A percentile compares a stretch with the other conserved stretches of the same genome.
Conservation (phyloP, 2,888 invertebrate species). For the Exocentrus adspersus region DNA sequence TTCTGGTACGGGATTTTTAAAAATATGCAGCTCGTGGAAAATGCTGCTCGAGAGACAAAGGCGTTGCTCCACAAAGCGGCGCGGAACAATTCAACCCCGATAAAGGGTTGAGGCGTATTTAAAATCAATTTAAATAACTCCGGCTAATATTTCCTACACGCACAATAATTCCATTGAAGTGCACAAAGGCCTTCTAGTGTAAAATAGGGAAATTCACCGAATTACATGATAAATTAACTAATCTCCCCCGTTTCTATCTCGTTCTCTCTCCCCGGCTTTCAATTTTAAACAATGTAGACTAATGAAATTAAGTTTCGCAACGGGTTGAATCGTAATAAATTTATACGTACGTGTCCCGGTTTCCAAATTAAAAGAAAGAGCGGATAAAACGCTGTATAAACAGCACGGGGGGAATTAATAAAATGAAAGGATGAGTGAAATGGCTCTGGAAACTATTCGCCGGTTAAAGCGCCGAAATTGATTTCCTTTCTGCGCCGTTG, state of each 20-base stretch:
- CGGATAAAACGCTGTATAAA: conserved; percentile 52
- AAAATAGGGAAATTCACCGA: conserved; percentile 58
- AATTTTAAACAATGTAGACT: conserved; percentile 64
- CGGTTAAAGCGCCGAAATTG: conserved; percentile 15
- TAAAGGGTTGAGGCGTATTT: conserved; percentile 50
- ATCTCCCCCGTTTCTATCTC: conserved; percentile 59
- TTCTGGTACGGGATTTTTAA: too few relatives aligned
- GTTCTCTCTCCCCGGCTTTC: conserved; percentile 59
- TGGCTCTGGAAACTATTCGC: conserved; percentile 23
- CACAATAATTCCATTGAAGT: conserved; percentile 56
- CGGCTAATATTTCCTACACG: conserved; percentile 55
- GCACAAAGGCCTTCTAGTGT: conserved; percentile 55
- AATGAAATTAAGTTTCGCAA: conserved; percentile 65
- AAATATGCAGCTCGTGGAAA: conserved; percentile 28
- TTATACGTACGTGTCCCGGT: conserved; percentile 59
- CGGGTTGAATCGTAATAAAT: conserved; percentile 64
- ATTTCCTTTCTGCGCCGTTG: conserved; percentile 1
- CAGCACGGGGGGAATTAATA: conserved; percentile 49
- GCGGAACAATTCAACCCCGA: conserved; percentile 42
- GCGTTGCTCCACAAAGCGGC: conserved; percentile 28
- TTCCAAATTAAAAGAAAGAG: conserved; percentile 56
- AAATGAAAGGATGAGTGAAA: conserved; percentile 35
- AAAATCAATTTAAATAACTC: conserved; percentile 55
- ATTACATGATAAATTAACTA: conserved; percentile 64
- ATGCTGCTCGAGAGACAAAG: conserved; percentile 35